phyloP scores from a whole-genome alignment of 2,797 vertebrate genomes.

The Apogon hyalosoma region DNA sequence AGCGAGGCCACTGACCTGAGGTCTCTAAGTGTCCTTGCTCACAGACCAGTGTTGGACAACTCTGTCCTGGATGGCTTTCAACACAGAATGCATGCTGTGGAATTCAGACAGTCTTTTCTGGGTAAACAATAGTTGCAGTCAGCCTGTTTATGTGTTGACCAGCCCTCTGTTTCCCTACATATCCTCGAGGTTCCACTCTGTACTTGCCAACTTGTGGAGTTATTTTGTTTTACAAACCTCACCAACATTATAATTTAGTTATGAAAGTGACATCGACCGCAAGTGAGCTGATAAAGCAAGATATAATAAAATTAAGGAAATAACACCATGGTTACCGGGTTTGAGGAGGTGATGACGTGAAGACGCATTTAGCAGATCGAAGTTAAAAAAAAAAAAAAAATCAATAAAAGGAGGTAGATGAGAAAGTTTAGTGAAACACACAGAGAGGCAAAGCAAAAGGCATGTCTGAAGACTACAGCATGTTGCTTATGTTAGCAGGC shows the following conservation, averaged over 20 bases:
- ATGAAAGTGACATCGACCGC: conserved; percentile 17
- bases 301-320: neutral
- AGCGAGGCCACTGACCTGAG: conserved; percentile 15
- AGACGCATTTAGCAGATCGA: neutral
- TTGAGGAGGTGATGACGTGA: neutral
- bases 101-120: conserved; percentile 1
- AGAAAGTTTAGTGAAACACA: neutral
- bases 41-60: neutral
- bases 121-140: neutral
- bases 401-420: neutral
- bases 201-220: neutral
- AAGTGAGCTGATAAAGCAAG: neutral
- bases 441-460: neutral
- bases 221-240: conserved; percentile 23
- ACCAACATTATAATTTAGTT: conserved; percentile 3
- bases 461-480: neutral
- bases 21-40: neutral
- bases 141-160: neutral
- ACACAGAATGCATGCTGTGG: neutral
- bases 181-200: neutral
- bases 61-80: neutral
- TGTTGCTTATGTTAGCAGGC: neutral
- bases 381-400: neutral
- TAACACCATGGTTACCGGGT: conserved; percentile 14
- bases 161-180: neutral